Base-by-base conservation (phyloP, 2,797 vertebrate species). In the Aldrovandia affinis region DNA sequence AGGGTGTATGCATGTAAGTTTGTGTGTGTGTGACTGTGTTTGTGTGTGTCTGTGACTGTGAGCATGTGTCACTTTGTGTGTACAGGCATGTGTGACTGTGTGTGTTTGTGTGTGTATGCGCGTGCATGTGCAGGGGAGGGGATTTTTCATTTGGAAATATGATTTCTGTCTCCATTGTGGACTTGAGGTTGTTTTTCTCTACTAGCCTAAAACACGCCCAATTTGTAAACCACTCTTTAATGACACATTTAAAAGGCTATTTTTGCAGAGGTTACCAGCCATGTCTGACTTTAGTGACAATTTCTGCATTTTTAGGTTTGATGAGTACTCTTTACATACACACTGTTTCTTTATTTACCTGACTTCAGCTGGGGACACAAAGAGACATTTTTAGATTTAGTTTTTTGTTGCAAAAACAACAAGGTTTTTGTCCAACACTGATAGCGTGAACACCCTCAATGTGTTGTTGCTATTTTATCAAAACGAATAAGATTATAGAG, bases 221-320 rank as follows among this genome's bases (percentile, higher is more conserved):
- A n/a, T 77, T 44, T 25, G 44, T 42, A 77, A 77, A 77, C 73
- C 73, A 10, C 20, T 77, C 39, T 77, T 77, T 77, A 77, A 77
- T 77, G 73, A 77, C 42, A 22, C 73, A 9, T 77, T 77, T 77
- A 77, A 77, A 77, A 77, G 42, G 7, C 42, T 44, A 22, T 33
- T 70, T 70, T 65, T 30, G 14, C 61, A 28, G 65, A 77, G 39
- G 39, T 77, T n/a, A 9, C 22, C 42, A 77, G 73, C 47, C 73
- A 47, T 77, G 70, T 44, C 70, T 75, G 25, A 77, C 73, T 77
- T 77, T 47, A 12, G 22, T 44, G 73, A 20, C 73, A 77, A 77
- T 44, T 77, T 47, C 44, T 77, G 42, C 22, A 57, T 44, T 22
- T 73, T 77, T 4, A 77, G 39, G 15, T 77, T 47, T 47, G 25